Conservation (phyloP, 2,113 vertebrate genomes). For the Petaurus breviceps region DNA sequence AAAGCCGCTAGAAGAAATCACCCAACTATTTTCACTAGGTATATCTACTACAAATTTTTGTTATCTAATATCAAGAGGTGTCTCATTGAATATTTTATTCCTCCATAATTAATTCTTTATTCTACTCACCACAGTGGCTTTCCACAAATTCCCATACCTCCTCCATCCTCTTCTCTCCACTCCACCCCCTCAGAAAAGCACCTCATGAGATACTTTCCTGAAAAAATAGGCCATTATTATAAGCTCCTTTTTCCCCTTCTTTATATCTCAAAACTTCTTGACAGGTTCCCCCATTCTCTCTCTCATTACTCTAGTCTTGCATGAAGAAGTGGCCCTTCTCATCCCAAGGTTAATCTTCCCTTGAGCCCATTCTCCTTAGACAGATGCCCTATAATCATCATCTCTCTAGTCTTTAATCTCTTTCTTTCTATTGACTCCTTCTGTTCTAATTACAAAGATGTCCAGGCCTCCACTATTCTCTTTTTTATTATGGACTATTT, state of each 20-base stretch:
- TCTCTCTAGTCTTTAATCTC: not conserved
- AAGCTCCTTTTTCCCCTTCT: not conserved
- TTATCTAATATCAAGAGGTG: not conserved
- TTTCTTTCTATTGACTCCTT: not conserved
- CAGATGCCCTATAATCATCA: not conserved
- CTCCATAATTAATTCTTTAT: not conserved
- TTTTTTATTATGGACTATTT: not conserved
- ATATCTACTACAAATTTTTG: not conserved
- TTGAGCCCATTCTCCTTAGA: not conserved
- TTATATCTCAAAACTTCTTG: not conserved
- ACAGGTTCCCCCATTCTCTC: not conserved
- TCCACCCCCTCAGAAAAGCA: not conserved
- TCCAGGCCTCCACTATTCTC: not conserved
- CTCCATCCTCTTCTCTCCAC: not conserved
- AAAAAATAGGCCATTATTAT: not conserved
- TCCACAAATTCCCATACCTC: not conserved
- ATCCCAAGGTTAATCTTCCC: not conserved
- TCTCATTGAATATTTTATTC: not conserved
- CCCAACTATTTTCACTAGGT: not conserved
- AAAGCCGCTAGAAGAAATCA: not conserved
- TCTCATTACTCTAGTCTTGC: not conserved
- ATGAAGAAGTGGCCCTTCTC: not conserved
- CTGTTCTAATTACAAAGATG: not conserved
- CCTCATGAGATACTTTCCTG: not conserved
- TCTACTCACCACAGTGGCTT: not conserved